Percentiles rank a stretch among this genome's conserved stretches.
These are phyloP conservation scores for Proisotoma minuta DNA, from an alignment of 2,888 invertebrate genomes.

Conservation along the genomic window DNA sequence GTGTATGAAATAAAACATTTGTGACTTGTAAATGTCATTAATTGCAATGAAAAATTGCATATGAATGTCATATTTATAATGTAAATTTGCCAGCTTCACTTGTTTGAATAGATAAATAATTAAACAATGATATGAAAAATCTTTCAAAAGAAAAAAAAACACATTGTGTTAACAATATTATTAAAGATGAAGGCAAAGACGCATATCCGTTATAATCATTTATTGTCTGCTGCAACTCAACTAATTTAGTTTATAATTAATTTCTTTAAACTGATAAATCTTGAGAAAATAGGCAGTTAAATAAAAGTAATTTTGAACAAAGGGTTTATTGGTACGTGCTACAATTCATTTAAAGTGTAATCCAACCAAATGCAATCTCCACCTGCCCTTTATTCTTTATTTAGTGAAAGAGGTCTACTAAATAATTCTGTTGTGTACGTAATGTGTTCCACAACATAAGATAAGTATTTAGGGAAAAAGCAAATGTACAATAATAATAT, in stretches of 20 bases:
- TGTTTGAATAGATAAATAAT: background rate
- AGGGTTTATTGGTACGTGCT: conserved; percentile 8
- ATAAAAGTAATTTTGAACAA: background rate
- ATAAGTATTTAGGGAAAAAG: too few species aligned
- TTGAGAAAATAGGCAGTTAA: background rate
- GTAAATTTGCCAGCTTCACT: background rate
- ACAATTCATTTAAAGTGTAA: background rate
- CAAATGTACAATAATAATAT: too few species aligned
- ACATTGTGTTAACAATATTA: too few species aligned
- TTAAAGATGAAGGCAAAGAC: too few species aligned
- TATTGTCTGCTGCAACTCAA: too few species aligned
- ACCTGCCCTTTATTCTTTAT: conserved; percentile 15
- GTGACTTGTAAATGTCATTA: background rate
- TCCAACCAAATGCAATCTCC: conserved; percentile 10
- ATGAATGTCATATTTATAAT: background rate
- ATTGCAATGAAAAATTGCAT: background rate
- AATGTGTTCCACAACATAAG: too few species aligned
- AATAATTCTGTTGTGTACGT: too few species aligned
- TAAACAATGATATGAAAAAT: background rate
- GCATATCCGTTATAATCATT: too few species aligned
- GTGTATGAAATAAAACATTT: background rate
- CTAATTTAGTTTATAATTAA: too few species aligned
- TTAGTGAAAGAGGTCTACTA: too few species aligned
- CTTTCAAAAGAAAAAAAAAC: too few species aligned
- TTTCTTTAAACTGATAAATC: too few species aligned